Evolutionary conservation across 2,797 vertebrate genomes (phyloP).

Genomic region (Darevskia mixta): DNA sequence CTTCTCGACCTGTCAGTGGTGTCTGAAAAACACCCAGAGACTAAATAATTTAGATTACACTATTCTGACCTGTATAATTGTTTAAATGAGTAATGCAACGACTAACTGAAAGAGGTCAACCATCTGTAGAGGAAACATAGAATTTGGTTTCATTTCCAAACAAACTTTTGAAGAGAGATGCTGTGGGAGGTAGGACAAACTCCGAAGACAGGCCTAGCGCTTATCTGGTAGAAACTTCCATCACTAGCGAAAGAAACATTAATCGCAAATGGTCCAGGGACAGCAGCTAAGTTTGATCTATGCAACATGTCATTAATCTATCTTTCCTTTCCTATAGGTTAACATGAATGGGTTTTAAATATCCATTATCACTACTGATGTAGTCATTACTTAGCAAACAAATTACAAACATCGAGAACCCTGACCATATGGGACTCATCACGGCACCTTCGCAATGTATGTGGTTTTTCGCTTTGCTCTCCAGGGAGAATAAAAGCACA

Average conservation of each 20-base stretch:
- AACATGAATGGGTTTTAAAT: slow-evolving; percentile 47
- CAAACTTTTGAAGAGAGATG: slow-evolving; percentile 83
- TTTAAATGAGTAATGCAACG: slow-evolving; percentile 85
- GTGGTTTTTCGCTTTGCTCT: slow-evolving; percentile 36
- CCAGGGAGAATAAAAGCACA: slow-evolving; percentile 29
- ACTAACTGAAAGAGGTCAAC: slow-evolving; percentile 86
- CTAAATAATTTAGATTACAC: slow-evolving; percentile 88
- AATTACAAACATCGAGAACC: slow-evolving; percentile 50
- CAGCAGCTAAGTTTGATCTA: slow-evolving; percentile 71
- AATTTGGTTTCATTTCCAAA: slow-evolving; percentile 87
- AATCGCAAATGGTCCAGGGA: slow-evolving; percentile 72
- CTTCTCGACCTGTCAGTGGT: slow-evolving; percentile 81
- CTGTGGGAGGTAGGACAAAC: slow-evolving; percentile 82
- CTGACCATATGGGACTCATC: slow-evolving; percentile 46
- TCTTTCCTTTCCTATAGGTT: slow-evolving; percentile 57
- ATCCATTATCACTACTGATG: slow-evolving; percentile 52
- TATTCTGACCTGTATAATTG: slow-evolving; percentile 85
- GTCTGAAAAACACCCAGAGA: slow-evolving; percentile 86
- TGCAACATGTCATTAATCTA: slow-evolving; percentile 66
- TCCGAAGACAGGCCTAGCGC: slow-evolving; percentile 80
- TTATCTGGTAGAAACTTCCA: slow-evolving; percentile 80
- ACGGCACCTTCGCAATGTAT: slow-evolving; percentile 42
- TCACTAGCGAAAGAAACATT: slow-evolving; percentile 72
- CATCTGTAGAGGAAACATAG: slow-evolving; percentile 87
- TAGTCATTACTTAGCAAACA: slow-evolving; percentile 55